phyloP scores from a whole-genome alignment of 2,797 vertebrate genomes.

The Halcyon leucocephala region DNA sequence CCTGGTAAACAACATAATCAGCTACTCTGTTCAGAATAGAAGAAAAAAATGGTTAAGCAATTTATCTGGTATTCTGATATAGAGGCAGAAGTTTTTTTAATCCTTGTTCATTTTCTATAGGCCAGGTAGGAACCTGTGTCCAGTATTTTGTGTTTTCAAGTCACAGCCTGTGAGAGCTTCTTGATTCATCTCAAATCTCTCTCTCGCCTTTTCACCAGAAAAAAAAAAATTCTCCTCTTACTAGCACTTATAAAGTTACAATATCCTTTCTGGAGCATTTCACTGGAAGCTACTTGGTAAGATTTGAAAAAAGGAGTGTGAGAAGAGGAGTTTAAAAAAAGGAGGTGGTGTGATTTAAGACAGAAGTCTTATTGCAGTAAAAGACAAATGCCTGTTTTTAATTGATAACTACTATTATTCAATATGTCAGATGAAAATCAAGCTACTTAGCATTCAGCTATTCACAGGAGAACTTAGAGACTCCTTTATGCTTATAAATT shows the following conservation, averaged over 20 bases:
- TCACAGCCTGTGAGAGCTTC: neutral
- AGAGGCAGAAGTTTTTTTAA: neutral
- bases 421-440: neutral
- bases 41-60: neutral
- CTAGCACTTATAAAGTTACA: neutral
- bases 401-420: neutral
- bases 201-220: neutral
- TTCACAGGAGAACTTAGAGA: neutral
- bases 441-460: neutral
- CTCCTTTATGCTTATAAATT: neutral
- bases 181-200: neutral
- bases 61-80: neutral
- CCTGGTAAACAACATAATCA: neutral
- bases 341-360: neutral
- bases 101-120: neutral
- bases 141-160: neutral
- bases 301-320: neutral
- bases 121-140: neutral
- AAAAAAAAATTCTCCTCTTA: neutral
- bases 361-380: neutral
- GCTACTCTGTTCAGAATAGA: neutral
- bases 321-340: neutral
- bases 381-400: neutral
- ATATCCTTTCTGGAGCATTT: neutral
- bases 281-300: neutral